Conservation (phyloP, 2,113 vertebrate genomes). For the Eretmochelys imbricata region DNA sequence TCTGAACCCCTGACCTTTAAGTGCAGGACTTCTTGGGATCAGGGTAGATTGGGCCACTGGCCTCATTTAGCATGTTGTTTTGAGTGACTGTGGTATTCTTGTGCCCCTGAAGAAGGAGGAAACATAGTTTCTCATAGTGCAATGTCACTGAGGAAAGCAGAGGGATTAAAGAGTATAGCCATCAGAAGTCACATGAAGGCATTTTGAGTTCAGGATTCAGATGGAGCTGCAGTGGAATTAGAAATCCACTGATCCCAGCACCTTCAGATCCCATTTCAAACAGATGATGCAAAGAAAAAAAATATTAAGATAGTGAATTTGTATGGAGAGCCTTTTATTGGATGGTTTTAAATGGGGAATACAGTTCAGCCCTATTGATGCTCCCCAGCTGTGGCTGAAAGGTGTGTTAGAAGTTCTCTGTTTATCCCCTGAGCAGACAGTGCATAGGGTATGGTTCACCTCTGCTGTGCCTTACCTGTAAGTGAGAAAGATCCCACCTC, state of each 20-base stretch:
- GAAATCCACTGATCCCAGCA: not conserved
- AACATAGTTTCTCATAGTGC: not conserved
- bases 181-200: not conserved
- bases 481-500: not conserved
- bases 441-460: not conserved
- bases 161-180: not conserved
- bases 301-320: not conserved
- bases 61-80: not conserved
- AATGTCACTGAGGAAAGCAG: not conserved
- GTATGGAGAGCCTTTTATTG: constrained; percentile 33
- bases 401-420: not conserved
- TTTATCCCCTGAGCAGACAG: constrained; percentile 33
- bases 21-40: not conserved
- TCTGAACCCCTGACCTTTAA: constrained; percentile 9
- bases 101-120: not conserved
- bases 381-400: not conserved
- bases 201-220: constrained; percentile 21
- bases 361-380: constrained; percentile 10
- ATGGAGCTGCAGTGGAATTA: not conserved
- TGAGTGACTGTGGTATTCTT: not conserved
- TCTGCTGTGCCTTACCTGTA: not conserved
- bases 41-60: not conserved
- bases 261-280: constrained; percentile 9
- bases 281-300: constrained; percentile 14
- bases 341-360: constrained; percentile 44